Base-by-base conservation (phyloP, 2,113 vertebrate genomes). In the Tauraco erythrolophus region DNA sequence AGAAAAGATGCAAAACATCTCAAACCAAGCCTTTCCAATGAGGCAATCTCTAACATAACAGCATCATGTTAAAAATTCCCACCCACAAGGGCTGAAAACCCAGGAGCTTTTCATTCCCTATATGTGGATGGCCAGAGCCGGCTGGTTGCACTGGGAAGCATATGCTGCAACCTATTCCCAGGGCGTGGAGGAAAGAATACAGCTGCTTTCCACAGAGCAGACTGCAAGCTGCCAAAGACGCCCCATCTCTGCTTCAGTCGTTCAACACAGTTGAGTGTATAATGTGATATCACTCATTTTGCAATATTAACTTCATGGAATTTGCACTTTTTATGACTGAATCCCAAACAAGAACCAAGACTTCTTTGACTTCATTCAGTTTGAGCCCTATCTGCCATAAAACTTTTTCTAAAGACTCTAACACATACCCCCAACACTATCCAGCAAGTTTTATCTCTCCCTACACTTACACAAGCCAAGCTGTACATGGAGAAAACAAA, bases 131-230 rank as follows among this genome's bases (percentile, higher is more conserved):
- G 48, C 62, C 89, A 43, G 72, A 68, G 72, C 9, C 4, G 15
- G 60, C 53, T 56, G 53, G 65, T 19, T 95, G 65, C 77, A 76
- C 45, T n/a, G 56, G 21, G 72, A 92, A 96, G 86, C 53, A 75
- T 11, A 79, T 27, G 61, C 88, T 92, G 79, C 77, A 97, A 58
- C n/a, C 70, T 91, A 92, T 85, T 96, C 97, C 96, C 92, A 95
- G 95, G 96, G 95, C 0, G 87, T 89, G 95, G 92, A 71, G 70
- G 45, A 77, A 72, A 76, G 74, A 94, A 69, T 72, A 92, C 94
- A 97, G 94, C 97, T 97, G 96, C 91, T 96, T 96, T 95, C 77
- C 15, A 6, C 13, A 53, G 30, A 92, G 68, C 71, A 75, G 86
- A 14, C 56, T 60, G 33, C 53, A 10, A 0, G 0, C 37, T 95